Base-by-base conservation (phyloP, 2,888 invertebrate genomes). In the Poecilus cupreus region DNA sequence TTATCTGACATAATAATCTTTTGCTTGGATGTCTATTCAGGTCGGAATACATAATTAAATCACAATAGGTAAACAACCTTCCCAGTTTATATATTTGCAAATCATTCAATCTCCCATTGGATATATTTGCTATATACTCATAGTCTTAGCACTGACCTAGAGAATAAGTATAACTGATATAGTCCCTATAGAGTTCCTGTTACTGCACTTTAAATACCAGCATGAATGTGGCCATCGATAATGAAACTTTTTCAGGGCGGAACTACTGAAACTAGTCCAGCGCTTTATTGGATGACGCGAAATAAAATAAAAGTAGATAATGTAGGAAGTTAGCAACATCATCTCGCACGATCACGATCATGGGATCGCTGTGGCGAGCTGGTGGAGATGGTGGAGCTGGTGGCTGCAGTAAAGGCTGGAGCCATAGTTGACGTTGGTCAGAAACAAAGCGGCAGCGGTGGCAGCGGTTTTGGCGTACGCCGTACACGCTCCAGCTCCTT, bases 391-490 rank as follows among this genome's bases (percentile, higher is more conserved):
- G 24, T 26, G 26, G 60, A n/a, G 13, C 32, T 32, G 22, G 60
- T 13, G 54, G n/a, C n/a, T 26, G 3, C 16, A 18, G 64, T 11
- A 68, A 60, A 26, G 26, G 60, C 11, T n/a, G 5, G n/a, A 22
- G n/a, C n/a, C 32, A 68, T 18, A 37, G 64, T 37, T 68, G 64
- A 68, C 37, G 37, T 16, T 37, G 64, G 64, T 68, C 64, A 68
- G 22, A 37, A 68, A 37, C 64, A 68, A 68, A 68, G 64, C 64
- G 37, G 32, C 11, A 5, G 16, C 37, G 26, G 24, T 24, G 24
- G 24, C 24, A 4, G 26, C 13, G 11, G 26, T 68, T 32, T 32
- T 8, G 32, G 37, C 18, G 32, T 32, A 10, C 18, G 64, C 18
- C 18, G 32, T 32, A 18, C 11, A 32, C 32, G 37, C 64, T 60